Conservation (phyloP, 2,888 invertebrate genomes). For the Allophyes oxyacanthae region DNA sequence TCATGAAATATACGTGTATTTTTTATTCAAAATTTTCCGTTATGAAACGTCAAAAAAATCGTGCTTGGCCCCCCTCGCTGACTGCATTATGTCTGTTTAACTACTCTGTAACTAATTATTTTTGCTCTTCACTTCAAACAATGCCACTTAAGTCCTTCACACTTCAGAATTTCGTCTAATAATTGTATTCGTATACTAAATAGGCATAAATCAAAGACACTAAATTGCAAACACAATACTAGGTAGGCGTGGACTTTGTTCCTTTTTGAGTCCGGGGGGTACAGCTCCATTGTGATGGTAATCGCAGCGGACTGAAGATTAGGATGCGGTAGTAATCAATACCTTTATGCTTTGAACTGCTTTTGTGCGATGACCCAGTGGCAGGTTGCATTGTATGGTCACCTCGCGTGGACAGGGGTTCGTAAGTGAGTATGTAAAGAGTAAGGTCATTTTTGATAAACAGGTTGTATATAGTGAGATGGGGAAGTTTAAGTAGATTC, state of each 20-base stretch:
- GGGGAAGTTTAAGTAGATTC: not conserved
- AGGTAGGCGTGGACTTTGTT: constrained; percentile 63
- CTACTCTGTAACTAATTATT: too few relatives aligned
- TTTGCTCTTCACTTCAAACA: not conserved
- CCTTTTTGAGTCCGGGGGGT: constrained; percentile 71
- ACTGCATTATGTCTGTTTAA: too few relatives aligned
- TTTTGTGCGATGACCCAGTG: constrained; percentile 77
- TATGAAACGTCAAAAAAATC: too few relatives aligned
- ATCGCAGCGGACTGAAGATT: constrained; percentile 65
- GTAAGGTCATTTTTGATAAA: constrained; percentile 26
- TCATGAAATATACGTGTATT: too few relatives aligned
- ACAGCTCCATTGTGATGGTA: constrained; percentile 79
- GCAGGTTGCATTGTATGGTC: constrained; percentile 77
- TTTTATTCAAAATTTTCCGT: too few relatives aligned
- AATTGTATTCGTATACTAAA: constrained; percentile 10
- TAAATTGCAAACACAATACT: constrained; percentile 64
- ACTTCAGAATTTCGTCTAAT: constrained; percentile 1
- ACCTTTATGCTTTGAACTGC: constrained; percentile 60
- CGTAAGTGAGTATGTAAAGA: constrained; percentile 35
- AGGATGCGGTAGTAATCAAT: constrained; percentile 75
- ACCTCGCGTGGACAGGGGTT: constrained; percentile 55
- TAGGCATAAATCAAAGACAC: constrained; percentile 35
- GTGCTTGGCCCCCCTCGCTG: too few relatives aligned
- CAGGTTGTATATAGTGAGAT: constrained; percentile 27
- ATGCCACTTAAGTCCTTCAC: not conserved